phyloP scores from a whole-genome alignment of 2,888 invertebrate species.

The Lycocerus yunnanus region DNA sequence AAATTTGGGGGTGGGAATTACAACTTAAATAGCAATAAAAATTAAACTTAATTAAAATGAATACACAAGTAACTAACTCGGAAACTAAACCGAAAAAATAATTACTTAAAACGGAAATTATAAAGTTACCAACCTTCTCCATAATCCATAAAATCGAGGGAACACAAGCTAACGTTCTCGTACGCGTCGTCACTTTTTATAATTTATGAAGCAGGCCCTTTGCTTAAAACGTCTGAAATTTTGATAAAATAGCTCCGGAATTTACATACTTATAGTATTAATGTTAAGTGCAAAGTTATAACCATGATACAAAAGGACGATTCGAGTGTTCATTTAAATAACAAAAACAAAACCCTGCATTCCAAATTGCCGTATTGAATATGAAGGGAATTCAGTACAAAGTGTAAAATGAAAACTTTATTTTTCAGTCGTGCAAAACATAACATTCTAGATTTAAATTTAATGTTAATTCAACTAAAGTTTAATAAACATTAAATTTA shows the following conservation, averaged over 20 bases:
- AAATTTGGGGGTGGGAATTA: too few relatives aligned
- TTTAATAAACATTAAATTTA: not conserved
- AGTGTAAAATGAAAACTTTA: not conserved
- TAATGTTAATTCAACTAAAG: not conserved
- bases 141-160: not conserved
- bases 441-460: too few relatives aligned
- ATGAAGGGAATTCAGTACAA: not conserved
- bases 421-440: not conserved
- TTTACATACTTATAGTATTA: not conserved
- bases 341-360: not conserved
- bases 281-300: slow-evolving; percentile 4
- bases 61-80: too few relatives aligned
- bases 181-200: not conserved
- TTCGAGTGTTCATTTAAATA: not conserved
- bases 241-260: slow-evolving; percentile 1
- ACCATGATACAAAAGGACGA: not conserved
- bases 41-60: too few relatives aligned
- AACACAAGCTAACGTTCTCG: not conserved
- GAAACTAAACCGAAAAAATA: not conserved
- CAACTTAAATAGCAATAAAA: too few relatives aligned
- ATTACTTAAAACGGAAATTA: not conserved
- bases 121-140: not conserved
- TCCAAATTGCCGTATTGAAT: not conserved
- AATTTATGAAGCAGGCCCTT: not conserved
- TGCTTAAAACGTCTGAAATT: not conserved